Evolutionary conservation across 1,140 invertebrate genomes (phyloP).

Genomic region (Drosophila obscura): DNA sequence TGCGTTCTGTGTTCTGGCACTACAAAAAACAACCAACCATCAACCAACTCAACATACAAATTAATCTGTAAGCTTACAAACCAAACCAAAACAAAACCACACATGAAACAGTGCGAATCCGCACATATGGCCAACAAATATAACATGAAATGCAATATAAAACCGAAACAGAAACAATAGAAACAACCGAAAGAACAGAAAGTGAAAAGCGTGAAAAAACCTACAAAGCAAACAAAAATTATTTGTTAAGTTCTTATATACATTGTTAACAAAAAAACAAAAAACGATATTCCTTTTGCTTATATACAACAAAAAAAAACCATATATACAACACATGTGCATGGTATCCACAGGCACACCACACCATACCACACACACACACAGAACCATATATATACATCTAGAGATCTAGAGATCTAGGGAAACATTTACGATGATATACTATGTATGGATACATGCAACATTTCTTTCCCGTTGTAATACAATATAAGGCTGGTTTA

Average conservation of each 20-base stretch:
- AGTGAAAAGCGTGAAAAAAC: constrained; percentile 21
- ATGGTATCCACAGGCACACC: constrained; percentile 29
- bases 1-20: constrained; percentile 28
- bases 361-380: constrained; percentile 13
- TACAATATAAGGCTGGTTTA: constrained; percentile 83
- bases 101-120: constrained; percentile 18
- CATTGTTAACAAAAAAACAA: constrained; percentile 51
- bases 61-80: constrained; percentile 62
- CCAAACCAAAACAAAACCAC: constrained; percentile 43
- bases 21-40: constrained; percentile 6
- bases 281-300: constrained; percentile 78
- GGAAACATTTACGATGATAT: constrained; percentile 46
- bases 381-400: constrained; percentile 31
- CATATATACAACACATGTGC: constrained; percentile 55
- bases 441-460: constrained; percentile 55
- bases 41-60: constrained; percentile 51
- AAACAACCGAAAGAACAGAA: constrained; percentile 35
- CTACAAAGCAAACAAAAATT: constrained; percentile 22
- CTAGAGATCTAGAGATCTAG: constrained; percentile 10
- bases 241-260: constrained; percentile 57
- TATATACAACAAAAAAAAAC: constrained; percentile 52
- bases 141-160: constrained; percentile 23
- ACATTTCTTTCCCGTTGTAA: constrained; percentile 82
- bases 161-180: constrained; percentile 14
- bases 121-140: constrained; percentile 56